Conservation (phyloP, 2,888 invertebrate genomes). For the Chloromyia formosa region DNA sequence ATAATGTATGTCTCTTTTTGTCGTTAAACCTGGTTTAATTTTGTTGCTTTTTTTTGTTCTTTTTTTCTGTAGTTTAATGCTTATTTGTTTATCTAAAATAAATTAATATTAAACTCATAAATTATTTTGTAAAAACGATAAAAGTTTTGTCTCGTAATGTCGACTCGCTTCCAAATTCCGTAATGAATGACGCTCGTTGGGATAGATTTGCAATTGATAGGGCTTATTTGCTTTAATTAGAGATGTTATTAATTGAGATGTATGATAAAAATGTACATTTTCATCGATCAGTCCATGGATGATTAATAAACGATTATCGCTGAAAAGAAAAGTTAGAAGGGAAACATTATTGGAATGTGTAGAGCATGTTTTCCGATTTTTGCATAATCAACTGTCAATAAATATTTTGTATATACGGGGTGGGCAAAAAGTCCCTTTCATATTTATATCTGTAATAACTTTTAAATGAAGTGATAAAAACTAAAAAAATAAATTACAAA, state of each 20-base stretch:
- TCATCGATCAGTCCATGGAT: slow-evolving; percentile 98
- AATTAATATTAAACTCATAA: slow-evolving; percentile 65
- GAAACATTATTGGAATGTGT: too few species aligned
- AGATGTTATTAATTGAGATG: slow-evolving; percentile 88
- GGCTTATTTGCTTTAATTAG: slow-evolving; percentile 96
- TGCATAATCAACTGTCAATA: too few species aligned
- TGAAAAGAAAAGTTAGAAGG: slow-evolving; percentile 59
- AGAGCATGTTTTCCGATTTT: too few species aligned
- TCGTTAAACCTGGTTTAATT: not conserved
- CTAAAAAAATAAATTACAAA: too few species aligned
- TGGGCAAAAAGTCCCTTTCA: too few species aligned
- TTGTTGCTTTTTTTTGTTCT: slow-evolving; percentile 5
- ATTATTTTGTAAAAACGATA: slow-evolving; percentile 89
- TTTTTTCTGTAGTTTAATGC: not conserved
- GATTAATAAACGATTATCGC: slow-evolving; percentile 88
- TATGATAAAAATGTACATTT: slow-evolving; percentile 98
- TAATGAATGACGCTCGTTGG: slow-evolving; percentile 95
- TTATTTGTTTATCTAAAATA: slow-evolving; percentile 22
- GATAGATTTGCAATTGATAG: slow-evolving; percentile 93
- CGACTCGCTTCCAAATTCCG: slow-evolving; percentile 93
- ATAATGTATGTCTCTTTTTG: not conserved
- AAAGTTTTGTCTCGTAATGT: slow-evolving; percentile 94
- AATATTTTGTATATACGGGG: too few species aligned
- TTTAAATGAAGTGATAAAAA: too few species aligned
- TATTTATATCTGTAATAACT: too few species aligned